Conservation (phyloP, 2,888 invertebrate species). For the Boloria euphrosyne region DNA sequence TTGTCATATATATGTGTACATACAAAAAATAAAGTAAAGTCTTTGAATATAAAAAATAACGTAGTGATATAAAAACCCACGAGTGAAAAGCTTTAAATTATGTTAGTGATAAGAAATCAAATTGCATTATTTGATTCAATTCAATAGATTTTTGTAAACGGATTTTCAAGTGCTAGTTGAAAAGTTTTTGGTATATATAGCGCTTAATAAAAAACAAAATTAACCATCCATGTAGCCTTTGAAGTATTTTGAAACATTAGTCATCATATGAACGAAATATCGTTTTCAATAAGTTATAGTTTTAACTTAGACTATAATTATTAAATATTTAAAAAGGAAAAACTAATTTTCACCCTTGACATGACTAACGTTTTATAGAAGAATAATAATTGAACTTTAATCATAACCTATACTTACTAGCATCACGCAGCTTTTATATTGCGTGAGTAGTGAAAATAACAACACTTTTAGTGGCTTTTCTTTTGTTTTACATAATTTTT, state of each 20-base stretch:
- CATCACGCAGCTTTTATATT: slow-evolving; percentile 1
- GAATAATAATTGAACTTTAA: neutral
- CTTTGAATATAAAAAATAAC: too few relatives aligned
- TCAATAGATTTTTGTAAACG: too few relatives aligned
- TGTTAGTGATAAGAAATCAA: too few relatives aligned
- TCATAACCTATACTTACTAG: slow-evolving; percentile 2
- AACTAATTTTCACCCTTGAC: neutral
- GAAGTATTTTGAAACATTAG: too few relatives aligned
- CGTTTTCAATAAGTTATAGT: neutral
- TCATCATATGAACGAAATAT: too few relatives aligned
- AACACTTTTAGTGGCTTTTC: neutral
- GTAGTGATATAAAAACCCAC: too few relatives aligned
- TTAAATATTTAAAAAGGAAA: neutral
- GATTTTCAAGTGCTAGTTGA: too few relatives aligned
- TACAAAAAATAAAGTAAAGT: neutral
- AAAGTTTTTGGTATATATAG: too few relatives aligned
- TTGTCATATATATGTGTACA: slow-evolving; percentile 2
- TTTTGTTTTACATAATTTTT: neutral
- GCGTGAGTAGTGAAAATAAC: slow-evolving; percentile 12
- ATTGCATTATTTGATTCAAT: too few relatives aligned
- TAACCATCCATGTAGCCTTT: too few relatives aligned
- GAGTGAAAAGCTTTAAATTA: too few relatives aligned
- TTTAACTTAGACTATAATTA: neutral
- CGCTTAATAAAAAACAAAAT: too few relatives aligned
- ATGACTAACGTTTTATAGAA: neutral